These are phyloP conservation scores for Etheostoma perlongum DNA, from an alignment of 2,797 vertebrate species.

Conservation along the genomic window DNA sequence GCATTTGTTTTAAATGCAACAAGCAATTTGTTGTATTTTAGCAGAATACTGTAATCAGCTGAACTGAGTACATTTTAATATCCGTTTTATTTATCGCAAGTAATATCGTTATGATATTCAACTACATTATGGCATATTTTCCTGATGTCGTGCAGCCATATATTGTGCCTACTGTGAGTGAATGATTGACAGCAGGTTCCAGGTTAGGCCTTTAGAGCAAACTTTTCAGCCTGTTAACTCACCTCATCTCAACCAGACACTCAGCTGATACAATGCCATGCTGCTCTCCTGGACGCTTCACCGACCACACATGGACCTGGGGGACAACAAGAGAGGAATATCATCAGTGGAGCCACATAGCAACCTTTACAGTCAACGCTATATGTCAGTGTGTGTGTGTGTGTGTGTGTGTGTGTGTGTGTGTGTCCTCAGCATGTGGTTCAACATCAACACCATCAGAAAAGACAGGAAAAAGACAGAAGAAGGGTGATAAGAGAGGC, in stretches of 20 bases:
- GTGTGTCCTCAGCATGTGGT: slow-evolving; percentile 29
- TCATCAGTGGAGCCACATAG: slow-evolving; percentile 49
- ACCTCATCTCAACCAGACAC: slow-evolving; percentile 83
- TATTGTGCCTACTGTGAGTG: background rate
- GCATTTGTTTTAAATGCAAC: too few relatives aligned
- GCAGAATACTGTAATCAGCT: too few relatives aligned
- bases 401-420: background rate
- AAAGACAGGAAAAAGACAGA: slow-evolving; percentile 21
- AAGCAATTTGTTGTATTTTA: too few relatives aligned
- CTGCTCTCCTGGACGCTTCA: slow-evolving; percentile 70
- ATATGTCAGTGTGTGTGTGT: slow-evolving; percentile 19
- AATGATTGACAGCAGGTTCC: background rate
- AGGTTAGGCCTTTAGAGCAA: slow-evolving; percentile 17
- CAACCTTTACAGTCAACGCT: slow-evolving; percentile 33
- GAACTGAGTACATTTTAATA: too few relatives aligned
- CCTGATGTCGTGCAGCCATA: background rate
- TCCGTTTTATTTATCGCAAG: too few relatives aligned
- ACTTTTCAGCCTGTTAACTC: slow-evolving; percentile 51
- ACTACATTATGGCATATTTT: too few relatives aligned
- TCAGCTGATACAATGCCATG: slow-evolving; percentile 73
- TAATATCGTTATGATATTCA: too few relatives aligned
- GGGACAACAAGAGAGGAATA: slow-evolving; percentile 46
- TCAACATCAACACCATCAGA: slow-evolving; percentile 50
- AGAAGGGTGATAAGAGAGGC: slow-evolving; percentile 31
- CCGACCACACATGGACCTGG: slow-evolving; percentile 74